Base-by-base conservation (phyloP, 2,888 invertebrate species). In the Thymelicus sylvestris region DNA sequence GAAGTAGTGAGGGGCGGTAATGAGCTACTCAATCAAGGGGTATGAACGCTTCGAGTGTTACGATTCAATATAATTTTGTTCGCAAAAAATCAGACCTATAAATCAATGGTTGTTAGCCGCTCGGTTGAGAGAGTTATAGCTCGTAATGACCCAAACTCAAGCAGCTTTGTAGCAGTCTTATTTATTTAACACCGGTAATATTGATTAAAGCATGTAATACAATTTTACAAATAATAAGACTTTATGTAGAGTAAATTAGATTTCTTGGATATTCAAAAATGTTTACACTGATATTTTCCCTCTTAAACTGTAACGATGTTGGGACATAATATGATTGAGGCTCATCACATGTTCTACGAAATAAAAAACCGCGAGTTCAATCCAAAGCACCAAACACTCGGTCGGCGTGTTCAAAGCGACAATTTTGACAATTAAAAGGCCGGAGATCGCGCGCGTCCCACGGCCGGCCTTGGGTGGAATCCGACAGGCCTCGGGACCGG, bases 381-480 rank as follows among this genome's bases (percentile, higher is more conserved):
- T 59, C 13, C 59, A 13, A 31, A 31, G 59, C 31, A 39, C 75
- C 76, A 74, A 78, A 77, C 78, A 78, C 67, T 75, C 72, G 74
- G 85, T 81, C 91, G 91, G 92, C 87, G 76, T 82, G 79, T 78
- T 90, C 89, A 92, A 92, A 91, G 81, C 76, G 79, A 74, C 88
- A 89, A 91, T 92, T 92, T 91, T 88, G 91, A 91, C 92, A 92
- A 93, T 93, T 93, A 93, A 93, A 93, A 88, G 83, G 86, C 90
- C 86, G 83, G 81, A 86, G 87, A 90, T 92, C 83, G 88, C 86
- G 81, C 82, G 83, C 90, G 31, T 31, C 87, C 90, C 77, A 73
- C 73, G 75, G 75, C 78, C 89, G 92, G 89, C 92, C 92, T 93
- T 93, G 92, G 83, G 79, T 83, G 85, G 93, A 92, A 93, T 92